Conservation (phyloP, 2,888 invertebrate genomes). For the Drosophila prostipennis region DNA sequence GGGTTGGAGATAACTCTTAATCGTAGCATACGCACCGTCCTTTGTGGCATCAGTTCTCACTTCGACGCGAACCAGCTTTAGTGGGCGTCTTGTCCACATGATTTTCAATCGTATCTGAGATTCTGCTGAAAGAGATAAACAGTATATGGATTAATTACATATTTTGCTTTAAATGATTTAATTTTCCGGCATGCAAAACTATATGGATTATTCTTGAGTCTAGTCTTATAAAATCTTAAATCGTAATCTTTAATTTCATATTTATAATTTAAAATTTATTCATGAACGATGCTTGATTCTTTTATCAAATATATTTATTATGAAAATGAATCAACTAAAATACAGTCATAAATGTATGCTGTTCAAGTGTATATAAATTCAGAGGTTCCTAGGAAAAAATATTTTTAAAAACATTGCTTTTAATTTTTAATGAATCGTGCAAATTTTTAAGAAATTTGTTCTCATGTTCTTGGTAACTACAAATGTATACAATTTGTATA, state of each 20-base stretch:
- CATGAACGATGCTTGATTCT: background rate
- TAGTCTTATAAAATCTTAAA: too few relatives aligned
- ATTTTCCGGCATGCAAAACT: background rate
- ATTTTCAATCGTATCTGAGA: slow-evolving; percentile 84
- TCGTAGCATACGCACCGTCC: slow-evolving; percentile 70
- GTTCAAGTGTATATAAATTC: too few relatives aligned
- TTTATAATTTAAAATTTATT: too few relatives aligned
- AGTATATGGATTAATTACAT: slow-evolving; percentile 1
- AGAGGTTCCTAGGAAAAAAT: too few relatives aligned
- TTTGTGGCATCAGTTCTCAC: slow-evolving; percentile 86
- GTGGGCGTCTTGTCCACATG: slow-evolving; percentile 88
- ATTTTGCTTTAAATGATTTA: background rate
- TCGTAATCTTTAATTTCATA: too few relatives aligned
- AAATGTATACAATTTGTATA: too few relatives aligned
- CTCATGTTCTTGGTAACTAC: too few relatives aligned
- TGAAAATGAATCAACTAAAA: background rate
- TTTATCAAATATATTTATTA: background rate
- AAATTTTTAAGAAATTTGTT: too few relatives aligned
- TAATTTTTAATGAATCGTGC: too few relatives aligned
- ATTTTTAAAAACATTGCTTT: too few relatives aligned
- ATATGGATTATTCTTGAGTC: too few relatives aligned
- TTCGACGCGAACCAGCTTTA: slow-evolving; percentile 91
- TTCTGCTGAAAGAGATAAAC: slow-evolving; percentile 70
- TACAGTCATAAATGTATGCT: background rate
- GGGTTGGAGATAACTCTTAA: background rate